Evolutionary conservation across 2,797 vertebrate species (phyloP).

Genomic region (Hydrophis major): DNA sequence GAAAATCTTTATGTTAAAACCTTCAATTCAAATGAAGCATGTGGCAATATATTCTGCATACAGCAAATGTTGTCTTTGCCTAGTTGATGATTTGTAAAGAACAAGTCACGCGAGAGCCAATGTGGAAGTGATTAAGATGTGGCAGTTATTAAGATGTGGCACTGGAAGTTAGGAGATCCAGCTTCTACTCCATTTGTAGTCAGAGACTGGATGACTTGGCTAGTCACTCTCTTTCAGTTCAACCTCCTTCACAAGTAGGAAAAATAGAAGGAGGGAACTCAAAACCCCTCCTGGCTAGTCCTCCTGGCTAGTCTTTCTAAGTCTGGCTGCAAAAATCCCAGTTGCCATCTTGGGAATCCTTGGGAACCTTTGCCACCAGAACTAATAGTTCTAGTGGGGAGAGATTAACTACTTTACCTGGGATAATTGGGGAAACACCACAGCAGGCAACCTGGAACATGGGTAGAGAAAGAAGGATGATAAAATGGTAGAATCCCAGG

Average conservation of each 20-base stretch:
- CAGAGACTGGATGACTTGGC: background rate
- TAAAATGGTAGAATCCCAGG: background rate
- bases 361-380: background rate
- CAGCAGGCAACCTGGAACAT: background rate
- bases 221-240: background rate
- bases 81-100: background rate
- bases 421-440: background rate
- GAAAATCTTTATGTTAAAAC: background rate
- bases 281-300: background rate
- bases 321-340: background rate
- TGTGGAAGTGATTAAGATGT: background rate
- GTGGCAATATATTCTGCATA: background rate
- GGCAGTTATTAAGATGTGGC: background rate
- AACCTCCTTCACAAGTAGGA: background rate
- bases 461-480: background rate
- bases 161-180: background rate
- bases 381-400: background rate
- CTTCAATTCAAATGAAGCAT: background rate
- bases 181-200: background rate
- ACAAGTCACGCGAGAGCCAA: background rate
- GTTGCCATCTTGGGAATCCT: background rate
- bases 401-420: background rate
- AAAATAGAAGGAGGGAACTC: background rate
- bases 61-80: background rate
- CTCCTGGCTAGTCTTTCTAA: background rate